These are phyloP conservation scores for Holocentrus rufus DNA, from an alignment of 2,797 vertebrate species.

Conservation along the genomic window DNA sequence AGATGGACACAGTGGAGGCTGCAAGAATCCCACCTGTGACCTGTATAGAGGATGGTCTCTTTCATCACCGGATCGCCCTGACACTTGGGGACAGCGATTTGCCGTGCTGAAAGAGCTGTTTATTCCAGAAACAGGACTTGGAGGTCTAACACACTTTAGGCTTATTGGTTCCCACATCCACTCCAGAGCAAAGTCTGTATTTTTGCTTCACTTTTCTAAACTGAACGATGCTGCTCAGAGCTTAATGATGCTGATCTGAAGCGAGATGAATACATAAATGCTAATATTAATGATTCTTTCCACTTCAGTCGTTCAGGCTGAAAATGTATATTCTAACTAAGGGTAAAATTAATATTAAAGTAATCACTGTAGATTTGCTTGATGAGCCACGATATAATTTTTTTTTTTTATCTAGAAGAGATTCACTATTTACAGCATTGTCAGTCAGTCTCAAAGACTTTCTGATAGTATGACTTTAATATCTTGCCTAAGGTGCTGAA, in stretches of 20 bases:
- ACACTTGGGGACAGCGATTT: not conserved
- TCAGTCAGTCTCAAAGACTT: too few species aligned
- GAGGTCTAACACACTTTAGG: not conserved
- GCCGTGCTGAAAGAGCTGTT: not conserved
- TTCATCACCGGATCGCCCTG: too few species aligned
- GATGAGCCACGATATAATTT: too few species aligned
- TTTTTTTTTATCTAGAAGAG: too few species aligned
- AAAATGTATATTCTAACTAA: not conserved
- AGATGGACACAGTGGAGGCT: not conserved
- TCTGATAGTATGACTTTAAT: too few species aligned
- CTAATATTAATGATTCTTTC: constrained; percentile 37
- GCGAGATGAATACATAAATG: not conserved
- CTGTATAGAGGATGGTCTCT: not conserved
- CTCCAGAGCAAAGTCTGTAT: not conserved
- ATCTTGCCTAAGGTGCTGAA: too few species aligned
- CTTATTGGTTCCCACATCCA: not conserved
- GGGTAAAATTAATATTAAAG: not conserved
- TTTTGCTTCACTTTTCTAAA: not conserved
- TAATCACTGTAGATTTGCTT: too few species aligned
- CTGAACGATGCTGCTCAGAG: constrained; percentile 27
- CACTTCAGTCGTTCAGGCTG: not conserved
- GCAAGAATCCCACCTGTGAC: not conserved
- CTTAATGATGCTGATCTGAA: constrained; percentile 47
- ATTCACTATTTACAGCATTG: too few species aligned
- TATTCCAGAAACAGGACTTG: not conserved